These are phyloP conservation scores for Drosophila quinaria DNA, from an alignment of 2,888 invertebrate species.

Conservation along the genomic window DNA sequence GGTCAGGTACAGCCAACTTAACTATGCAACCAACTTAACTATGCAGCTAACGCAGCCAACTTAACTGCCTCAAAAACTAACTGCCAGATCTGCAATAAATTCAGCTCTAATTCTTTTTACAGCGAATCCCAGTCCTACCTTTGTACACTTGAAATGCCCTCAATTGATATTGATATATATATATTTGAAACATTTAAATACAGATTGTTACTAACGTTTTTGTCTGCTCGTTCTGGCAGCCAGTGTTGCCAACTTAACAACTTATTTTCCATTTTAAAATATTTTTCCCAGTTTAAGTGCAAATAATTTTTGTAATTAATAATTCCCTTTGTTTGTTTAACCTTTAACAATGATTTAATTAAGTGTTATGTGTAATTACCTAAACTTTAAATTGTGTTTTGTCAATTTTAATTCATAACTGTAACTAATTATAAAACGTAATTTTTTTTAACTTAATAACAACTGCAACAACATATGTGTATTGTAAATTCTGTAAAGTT, in stretches of 20 bases:
- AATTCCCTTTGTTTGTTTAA: slow-evolving; percentile 38
- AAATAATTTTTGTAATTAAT: slow-evolving; percentile 22
- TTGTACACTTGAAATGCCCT: slow-evolving; percentile 51
- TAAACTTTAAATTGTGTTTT: slow-evolving; percentile 26
- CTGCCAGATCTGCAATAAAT: slow-evolving; percentile 9
- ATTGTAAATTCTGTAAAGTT: slow-evolving; percentile 80
- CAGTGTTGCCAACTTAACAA: slow-evolving; percentile 10
- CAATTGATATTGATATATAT: not conserved
- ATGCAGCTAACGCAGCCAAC: slow-evolving; percentile 1
- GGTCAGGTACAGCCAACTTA: slow-evolving; percentile 8
- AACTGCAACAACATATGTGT: slow-evolving; percentile 50
- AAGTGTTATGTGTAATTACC: slow-evolving; percentile 55
- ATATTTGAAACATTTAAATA: not conserved
- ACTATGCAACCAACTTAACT: not conserved
- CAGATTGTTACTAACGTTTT: slow-evolving; percentile 23
- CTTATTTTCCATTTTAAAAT: not conserved
- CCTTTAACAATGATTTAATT: slow-evolving; percentile 38
- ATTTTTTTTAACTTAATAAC: slow-evolving; percentile 38
- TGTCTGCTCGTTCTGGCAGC: slow-evolving; percentile 1
- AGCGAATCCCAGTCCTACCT: not conserved
- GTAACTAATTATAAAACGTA: slow-evolving; percentile 67
- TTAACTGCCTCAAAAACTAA: not conserved
- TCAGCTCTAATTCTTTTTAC: not conserved
- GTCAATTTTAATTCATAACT: slow-evolving; percentile 41
- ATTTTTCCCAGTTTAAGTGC: slow-evolving; percentile 20